Evolutionary conservation across 2,113 vertebrate genomes (phyloP).

Genomic region (Odobenus rosmarus): DNA sequence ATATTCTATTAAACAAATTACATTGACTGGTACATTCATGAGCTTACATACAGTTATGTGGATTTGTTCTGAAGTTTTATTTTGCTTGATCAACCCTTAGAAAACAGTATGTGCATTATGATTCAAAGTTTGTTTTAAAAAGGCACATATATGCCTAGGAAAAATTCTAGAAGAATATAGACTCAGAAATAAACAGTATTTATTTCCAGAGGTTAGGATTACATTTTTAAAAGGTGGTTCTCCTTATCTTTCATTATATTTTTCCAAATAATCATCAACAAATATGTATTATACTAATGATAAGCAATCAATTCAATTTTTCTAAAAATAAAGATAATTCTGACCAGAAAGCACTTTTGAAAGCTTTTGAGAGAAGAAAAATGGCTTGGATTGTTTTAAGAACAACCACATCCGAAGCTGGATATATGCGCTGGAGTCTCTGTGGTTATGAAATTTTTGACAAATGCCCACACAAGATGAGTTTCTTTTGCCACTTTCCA

Average conservation of each 20-base stretch:
- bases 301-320: neutral
- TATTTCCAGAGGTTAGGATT: neutral
- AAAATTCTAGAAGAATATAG: neutral
- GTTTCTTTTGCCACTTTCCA: neutral
- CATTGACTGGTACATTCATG: neutral
- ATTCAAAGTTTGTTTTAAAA: neutral
- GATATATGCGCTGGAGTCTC: neutral
- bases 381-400: neutral
- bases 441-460: neutral
- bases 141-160: neutral
- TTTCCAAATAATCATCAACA: conserved; percentile 22
- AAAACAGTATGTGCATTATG: neutral
- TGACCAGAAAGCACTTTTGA: neutral
- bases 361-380: neutral
- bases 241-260: neutral
- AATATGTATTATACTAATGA: neutral
- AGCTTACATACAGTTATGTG: neutral
- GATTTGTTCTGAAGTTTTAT: neutral
- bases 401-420: neutral
- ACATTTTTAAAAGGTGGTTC: neutral
- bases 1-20: neutral
- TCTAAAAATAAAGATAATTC: conserved; percentile 49
- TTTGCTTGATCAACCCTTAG: neutral
- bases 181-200: neutral
- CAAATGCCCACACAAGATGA: rapidly evolving